Evolutionary conservation across 2,113 vertebrate genomes (phyloP).

Genomic region (Spermophilus dauricus): DNA sequence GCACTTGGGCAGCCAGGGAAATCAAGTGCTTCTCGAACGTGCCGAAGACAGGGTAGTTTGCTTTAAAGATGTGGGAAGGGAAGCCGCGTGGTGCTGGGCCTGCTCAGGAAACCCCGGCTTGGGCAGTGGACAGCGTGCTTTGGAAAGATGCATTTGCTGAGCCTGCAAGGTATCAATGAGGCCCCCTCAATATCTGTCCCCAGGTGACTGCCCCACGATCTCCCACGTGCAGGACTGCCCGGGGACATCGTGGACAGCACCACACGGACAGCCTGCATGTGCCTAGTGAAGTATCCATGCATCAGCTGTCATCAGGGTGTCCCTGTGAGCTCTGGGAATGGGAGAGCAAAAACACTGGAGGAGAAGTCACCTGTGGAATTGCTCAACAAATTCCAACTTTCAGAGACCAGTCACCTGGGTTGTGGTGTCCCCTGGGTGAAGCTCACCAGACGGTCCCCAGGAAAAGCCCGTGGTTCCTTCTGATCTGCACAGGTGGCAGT

Average conservation of each 20-base stretch:
- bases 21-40: not conserved
- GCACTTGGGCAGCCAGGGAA: not conserved
- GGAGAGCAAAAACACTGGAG: not conserved
- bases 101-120: not conserved
- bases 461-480: not conserved
- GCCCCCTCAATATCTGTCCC: not conserved
- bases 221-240: not conserved
- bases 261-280: rapidly evolving
- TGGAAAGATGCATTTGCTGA: not conserved
- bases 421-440: not conserved
- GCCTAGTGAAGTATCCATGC: not conserved
- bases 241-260: not conserved
- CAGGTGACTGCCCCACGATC: not conserved
- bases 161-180: not conserved
- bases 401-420: not conserved
- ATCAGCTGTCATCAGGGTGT: not conserved
- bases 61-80: not conserved
- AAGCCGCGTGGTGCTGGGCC: not conserved
- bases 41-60: not conserved
- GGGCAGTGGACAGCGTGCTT: not conserved
- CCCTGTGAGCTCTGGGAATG: not conserved
- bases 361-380: not conserved
- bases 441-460: not conserved
- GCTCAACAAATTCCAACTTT: not conserved
- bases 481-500: not conserved